phyloP scores from a whole-genome alignment of 2,113 vertebrate genomes.

The Corythoichthys intestinalis region DNA sequence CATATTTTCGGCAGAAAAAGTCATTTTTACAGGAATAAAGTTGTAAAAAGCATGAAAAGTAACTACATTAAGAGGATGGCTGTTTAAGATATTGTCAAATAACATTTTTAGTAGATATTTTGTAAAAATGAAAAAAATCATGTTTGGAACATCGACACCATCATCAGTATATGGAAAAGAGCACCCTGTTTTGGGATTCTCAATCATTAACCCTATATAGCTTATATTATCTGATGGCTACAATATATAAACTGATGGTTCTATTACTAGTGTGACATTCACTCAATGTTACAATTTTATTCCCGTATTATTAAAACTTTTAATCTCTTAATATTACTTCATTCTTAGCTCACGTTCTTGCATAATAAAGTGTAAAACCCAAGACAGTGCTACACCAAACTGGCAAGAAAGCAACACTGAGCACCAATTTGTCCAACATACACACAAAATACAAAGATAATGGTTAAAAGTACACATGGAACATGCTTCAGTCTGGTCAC shows the following conservation, averaged over 20 bases:
- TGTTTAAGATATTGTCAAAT: not conserved
- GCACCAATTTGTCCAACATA: constrained; percentile 46
- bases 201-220: too few species aligned
- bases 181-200: too few species aligned
- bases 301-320: not conserved
- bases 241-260: too few species aligned
- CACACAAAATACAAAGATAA: constrained; percentile 41
- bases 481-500: constrained; percentile 74
- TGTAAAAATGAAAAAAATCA: not conserved
- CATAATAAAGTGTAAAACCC: constrained; percentile 16
- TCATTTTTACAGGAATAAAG: not conserved
- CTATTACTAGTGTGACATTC: too few species aligned
- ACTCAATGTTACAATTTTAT: not conserved
- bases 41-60: constrained; percentile 42
- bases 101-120: not conserved
- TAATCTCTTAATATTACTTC: not conserved
- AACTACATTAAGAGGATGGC: too few species aligned
- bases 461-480: constrained; percentile 72
- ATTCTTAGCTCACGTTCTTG: constrained; percentile 1
- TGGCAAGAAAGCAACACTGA: constrained; percentile 36
- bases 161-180: not conserved
- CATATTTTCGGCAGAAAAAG: not conserved
- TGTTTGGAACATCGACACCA: not conserved
- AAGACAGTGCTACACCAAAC: constrained; percentile 50
- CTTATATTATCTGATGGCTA: too few species aligned